Percentiles rank a stretch among this genome's conserved stretches.
These are phyloP conservation scores for Ammodytes marinus DNA, from an alignment of 2,113 vertebrate species.

Conservation along the genomic window DNA sequence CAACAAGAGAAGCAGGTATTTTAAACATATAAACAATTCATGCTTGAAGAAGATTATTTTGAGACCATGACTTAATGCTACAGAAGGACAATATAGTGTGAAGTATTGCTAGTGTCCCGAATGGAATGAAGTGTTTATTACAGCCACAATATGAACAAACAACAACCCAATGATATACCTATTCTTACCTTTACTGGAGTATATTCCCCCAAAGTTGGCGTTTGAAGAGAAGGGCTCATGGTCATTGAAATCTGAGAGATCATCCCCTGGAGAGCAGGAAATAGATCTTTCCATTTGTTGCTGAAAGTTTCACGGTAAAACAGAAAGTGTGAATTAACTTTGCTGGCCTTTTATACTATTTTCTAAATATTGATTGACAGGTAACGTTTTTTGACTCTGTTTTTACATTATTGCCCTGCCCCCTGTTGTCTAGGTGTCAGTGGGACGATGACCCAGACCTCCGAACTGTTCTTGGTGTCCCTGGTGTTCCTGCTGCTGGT, in stretches of 20 bases:
- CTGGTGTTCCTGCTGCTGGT: slow-evolving; percentile 41
- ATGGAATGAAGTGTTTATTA: not conserved
- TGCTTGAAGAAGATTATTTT: not conserved
- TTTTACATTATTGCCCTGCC: too few species aligned
- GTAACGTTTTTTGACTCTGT: too few species aligned
- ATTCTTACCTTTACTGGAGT: not conserved
- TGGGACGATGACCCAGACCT: not conserved
- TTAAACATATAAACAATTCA: not conserved
- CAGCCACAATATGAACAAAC: not conserved
- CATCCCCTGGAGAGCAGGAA: not conserved
- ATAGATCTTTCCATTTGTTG: too few species aligned
- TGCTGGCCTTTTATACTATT: too few species aligned
- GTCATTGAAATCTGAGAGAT: too few species aligned
- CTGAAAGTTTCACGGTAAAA: too few species aligned
- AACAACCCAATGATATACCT: not conserved
- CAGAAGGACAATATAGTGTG: not conserved
- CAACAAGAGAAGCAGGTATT: not conserved
- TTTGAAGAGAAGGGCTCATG: too few species aligned
- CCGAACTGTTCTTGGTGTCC: slow-evolving; percentile 29
- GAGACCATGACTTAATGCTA: not conserved
- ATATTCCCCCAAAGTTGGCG: too few species aligned
- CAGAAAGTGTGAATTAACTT: too few species aligned
- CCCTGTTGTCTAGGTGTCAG: not conserved
- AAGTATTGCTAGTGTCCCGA: not conserved
- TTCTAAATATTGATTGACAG: too few species aligned